A percentile compares a stretch with the other conserved stretches of the same genome.
phyloP scores from a whole-genome alignment of 1,140 invertebrate genomes.

The Bombus sibiricus region DNA sequence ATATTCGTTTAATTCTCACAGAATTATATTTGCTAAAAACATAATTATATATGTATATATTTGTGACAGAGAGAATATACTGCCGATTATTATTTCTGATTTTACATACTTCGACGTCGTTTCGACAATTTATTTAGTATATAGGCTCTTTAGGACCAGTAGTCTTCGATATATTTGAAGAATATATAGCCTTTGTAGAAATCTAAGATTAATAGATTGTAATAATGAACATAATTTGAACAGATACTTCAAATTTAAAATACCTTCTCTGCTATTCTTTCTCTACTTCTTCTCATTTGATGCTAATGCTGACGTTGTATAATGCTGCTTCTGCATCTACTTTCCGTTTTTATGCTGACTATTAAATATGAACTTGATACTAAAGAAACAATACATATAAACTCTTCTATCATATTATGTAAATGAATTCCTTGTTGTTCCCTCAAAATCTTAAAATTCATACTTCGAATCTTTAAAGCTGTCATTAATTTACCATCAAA shows the following conservation, averaged over 20 bases:
- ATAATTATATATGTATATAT: neutral
- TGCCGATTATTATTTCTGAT: conserved; percentile 52
- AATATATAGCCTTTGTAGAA: conserved; percentile 16
- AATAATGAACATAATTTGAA: conserved; percentile 27
- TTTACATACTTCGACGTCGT: neutral
- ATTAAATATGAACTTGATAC: neutral
- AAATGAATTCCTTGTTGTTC: neutral
- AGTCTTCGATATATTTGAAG: conserved; percentile 19
- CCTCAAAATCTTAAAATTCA: neutral
- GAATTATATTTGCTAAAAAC: neutral
- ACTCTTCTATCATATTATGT: neutral
- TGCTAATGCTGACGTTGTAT: neutral
- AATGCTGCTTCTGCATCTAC: neutral
- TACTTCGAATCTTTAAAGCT: neutral
- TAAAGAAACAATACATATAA: neutral
- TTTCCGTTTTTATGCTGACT: neutral
- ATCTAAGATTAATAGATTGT: conserved; percentile 26
- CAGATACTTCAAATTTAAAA: too few species aligned
- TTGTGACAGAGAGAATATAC: conserved; percentile 35
- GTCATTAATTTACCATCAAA: neutral
- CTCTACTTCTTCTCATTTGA: neutral
- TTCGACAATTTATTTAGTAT: conserved; percentile 25
- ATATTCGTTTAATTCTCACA: neutral
- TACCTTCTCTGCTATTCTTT: neutral
- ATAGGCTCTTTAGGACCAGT: conserved; percentile 43